Evolutionary conservation across 2,113 vertebrate genomes (phyloP).

Genomic region (Tragulus kanchil): DNA sequence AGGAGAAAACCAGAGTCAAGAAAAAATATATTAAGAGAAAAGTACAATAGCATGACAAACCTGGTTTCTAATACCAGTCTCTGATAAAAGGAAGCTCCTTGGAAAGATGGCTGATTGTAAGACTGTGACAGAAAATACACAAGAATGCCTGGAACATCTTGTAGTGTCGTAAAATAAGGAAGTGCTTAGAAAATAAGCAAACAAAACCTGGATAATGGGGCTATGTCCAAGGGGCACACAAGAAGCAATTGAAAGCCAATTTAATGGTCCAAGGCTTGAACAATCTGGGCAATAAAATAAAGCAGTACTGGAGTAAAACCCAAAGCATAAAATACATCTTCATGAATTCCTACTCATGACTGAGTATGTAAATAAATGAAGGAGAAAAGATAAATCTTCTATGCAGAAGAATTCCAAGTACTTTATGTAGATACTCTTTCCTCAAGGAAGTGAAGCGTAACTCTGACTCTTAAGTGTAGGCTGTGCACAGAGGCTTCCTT

Average conservation of each 20-base stretch:
- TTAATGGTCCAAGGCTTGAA: neutral
- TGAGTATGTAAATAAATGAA: constrained; percentile 44
- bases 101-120: neutral
- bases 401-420: constrained; percentile 8
- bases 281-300: neutral
- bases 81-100: neutral
- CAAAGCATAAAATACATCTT: constrained; percentile 39
- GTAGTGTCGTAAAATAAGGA: neutral
- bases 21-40: constrained; percentile 2
- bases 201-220: neutral
- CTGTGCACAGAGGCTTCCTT: neutral
- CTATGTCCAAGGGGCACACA: neutral
- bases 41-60: neutral
- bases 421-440: neutral
- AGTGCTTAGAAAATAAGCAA: neutral
- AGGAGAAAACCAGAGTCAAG: neutral
- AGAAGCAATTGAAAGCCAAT: constrained; percentile 5
- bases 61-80: neutral
- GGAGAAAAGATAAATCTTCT: neutral
- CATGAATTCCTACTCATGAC: neutral
- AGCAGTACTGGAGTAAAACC: neutral
- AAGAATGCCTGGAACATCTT: neutral
- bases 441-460: neutral
- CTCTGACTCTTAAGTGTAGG: neutral
- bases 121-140: neutral